These are phyloP conservation scores for Eretmochelys imbricata DNA, from an alignment of 2,113 vertebrate species.

Conservation along the genomic window DNA sequence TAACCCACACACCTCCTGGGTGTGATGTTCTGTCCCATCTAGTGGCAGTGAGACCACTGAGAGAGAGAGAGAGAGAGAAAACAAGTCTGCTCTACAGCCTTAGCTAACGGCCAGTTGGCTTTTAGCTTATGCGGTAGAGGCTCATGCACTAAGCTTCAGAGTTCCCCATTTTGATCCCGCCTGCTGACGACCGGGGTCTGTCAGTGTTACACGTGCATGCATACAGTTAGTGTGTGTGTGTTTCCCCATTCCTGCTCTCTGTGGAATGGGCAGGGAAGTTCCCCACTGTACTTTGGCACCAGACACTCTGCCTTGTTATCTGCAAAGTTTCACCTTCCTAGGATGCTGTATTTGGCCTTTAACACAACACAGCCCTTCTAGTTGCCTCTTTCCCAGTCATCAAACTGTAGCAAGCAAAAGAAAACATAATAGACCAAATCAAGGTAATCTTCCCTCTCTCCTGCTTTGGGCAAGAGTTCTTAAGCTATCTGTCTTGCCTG, in stretches of 20 bases:
- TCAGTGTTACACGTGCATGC: background rate
- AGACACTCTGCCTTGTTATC: conserved; percentile 27
- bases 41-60: too few relatives aligned
- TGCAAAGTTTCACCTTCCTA: conserved; percentile 39
- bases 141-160: too few relatives aligned
- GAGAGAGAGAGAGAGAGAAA: too few relatives aligned
- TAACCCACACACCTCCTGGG: too few relatives aligned
- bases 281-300: background rate
- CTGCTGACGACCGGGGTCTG: background rate
- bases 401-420: background rate
- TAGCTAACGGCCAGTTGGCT: too few relatives aligned
- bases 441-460: background rate
- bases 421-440: conserved; percentile 21
- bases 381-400: conserved; percentile 1
- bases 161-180: too few relatives aligned
- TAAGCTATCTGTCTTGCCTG: conserved; percentile 34
- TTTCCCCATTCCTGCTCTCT: conserved; percentile 16
- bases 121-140: too few relatives aligned
- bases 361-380: conserved; percentile 8
- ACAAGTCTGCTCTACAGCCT: too few relatives aligned
- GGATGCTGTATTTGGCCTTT: background rate
- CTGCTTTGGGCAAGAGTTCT: conserved; percentile 34
- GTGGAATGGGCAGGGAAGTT: conserved; percentile 16
- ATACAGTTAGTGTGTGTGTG: background rate
- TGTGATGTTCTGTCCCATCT: too few relatives aligned